phyloP scores from a whole-genome alignment of 2,113 vertebrate genomes.

The Istiophorus platypterus region DNA sequence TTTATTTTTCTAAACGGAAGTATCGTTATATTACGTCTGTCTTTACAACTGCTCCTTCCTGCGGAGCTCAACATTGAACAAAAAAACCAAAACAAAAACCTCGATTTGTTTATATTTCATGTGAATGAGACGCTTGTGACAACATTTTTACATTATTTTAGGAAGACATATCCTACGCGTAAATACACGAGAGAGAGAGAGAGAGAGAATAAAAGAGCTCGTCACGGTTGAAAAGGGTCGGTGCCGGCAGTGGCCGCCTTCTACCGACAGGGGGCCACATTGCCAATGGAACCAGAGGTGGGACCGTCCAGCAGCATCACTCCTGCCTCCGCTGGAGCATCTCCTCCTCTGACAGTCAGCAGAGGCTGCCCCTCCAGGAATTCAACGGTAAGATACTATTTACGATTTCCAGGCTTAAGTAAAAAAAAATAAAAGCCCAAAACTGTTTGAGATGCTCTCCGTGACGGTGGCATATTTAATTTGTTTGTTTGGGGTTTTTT shows the following conservation, averaged over 20 bases:
- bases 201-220: not conserved
- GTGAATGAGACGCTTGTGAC: rapidly evolving
- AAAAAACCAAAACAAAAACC: too few species aligned
- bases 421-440: not conserved
- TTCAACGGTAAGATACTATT: slow-evolving; percentile 72
- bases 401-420: not conserved
- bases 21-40: not conserved
- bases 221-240: not conserved
- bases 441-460: not conserved
- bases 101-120: too few species aligned
- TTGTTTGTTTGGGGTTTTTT: not conserved
- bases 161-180: rapidly evolving
- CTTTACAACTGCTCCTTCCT: not conserved
- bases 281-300: not conserved
- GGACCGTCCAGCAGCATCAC: slow-evolving; percentile 52
- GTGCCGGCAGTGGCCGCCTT: not conserved
- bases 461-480: not conserved
- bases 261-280: slow-evolving; percentile 61
- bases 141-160: not conserved
- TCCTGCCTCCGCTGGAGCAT: slow-evolving; percentile 67
- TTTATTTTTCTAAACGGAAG: not conserved
- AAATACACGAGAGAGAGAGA: not conserved
- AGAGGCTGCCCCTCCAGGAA: slow-evolving; percentile 41
- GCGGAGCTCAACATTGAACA: not conserved
- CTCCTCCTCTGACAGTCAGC: slow-evolving; percentile 69